Conservation (phyloP, 1,140 invertebrate species). For the Antheraea mylitta region DNA sequence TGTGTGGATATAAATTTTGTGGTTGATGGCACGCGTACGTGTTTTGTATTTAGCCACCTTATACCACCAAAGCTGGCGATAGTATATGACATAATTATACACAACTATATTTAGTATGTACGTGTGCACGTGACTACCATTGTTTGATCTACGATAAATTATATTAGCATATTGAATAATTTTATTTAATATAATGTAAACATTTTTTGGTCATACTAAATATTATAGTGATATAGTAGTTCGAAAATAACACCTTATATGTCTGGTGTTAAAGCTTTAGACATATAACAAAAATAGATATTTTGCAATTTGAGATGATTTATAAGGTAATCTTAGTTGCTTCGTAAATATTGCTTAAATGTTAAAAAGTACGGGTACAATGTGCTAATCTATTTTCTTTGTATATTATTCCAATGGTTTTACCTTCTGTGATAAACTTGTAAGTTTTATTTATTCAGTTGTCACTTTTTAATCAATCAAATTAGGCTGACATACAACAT, state of each 20-base stretch:
- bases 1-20: neutral
- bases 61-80: neutral
- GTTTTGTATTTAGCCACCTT: neutral
- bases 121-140: neutral
- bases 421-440: too few relatives aligned
- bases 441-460: too few relatives aligned
- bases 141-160: neutral
- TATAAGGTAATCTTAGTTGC: neutral
- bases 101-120: neutral
- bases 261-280: neutral
- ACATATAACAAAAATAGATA: neutral
- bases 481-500: too few relatives aligned
- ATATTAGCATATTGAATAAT: neutral
- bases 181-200: neutral
- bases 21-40: neutral
- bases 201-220: neutral
- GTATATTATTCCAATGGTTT: neutral
- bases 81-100: neutral
- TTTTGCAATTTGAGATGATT: neutral
- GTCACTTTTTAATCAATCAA: too few relatives aligned
- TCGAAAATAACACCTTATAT: neutral
- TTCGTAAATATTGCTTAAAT: neutral
- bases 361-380: neutral
- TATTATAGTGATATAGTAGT: neutral
- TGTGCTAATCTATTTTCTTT: neutral